These are phyloP conservation scores for Arrhamphus sclerolepis DNA, from an alignment of 2,797 vertebrate species.

Conservation along the genomic window DNA sequence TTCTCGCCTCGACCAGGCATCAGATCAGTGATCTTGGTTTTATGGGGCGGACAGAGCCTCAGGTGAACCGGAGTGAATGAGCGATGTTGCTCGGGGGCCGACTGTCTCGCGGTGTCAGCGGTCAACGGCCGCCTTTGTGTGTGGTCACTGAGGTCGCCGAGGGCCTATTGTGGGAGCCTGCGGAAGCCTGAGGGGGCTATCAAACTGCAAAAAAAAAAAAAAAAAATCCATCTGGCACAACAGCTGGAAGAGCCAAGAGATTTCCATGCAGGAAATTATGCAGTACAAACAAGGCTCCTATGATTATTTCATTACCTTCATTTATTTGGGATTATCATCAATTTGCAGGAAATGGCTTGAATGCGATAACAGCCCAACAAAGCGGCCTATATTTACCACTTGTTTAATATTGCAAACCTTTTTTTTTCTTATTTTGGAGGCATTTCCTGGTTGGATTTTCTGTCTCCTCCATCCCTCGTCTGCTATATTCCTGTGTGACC, in stretches of 20 bases:
- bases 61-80: constrained; percentile 63
- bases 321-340: constrained; percentile 47
- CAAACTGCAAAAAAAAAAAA: constrained; percentile 15
- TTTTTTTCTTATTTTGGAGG: constrained; percentile 42
- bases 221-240: constrained; percentile 78
- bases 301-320: constrained; percentile 49
- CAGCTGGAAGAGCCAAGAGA: constrained; percentile 71
- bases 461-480: constrained; percentile 40
- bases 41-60: constrained; percentile 64
- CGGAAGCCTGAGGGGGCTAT: constrained; percentile 64
- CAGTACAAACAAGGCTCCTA: constrained; percentile 46
- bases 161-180: constrained; percentile 52
- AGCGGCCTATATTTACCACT: constrained; percentile 33
- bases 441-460: constrained; percentile 52
- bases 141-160: constrained; percentile 47
- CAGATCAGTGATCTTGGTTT: constrained; percentile 61
- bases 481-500: constrained; percentile 23
- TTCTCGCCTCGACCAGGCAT: constrained; percentile 23
- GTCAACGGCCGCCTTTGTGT: constrained; percentile 68
- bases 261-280: constrained; percentile 46
- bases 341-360: constrained; percentile 41
- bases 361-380: constrained; percentile 34
- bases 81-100: constrained; percentile 42
- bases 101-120: constrained; percentile 61
- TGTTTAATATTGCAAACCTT: constrained; percentile 44